A percentile compares a stretch with the other conserved stretches of the same genome.
These are phyloP conservation scores for Macquaria ambigua DNA, from an alignment of 2,113 vertebrate genomes.

Conservation along the genomic window DNA sequence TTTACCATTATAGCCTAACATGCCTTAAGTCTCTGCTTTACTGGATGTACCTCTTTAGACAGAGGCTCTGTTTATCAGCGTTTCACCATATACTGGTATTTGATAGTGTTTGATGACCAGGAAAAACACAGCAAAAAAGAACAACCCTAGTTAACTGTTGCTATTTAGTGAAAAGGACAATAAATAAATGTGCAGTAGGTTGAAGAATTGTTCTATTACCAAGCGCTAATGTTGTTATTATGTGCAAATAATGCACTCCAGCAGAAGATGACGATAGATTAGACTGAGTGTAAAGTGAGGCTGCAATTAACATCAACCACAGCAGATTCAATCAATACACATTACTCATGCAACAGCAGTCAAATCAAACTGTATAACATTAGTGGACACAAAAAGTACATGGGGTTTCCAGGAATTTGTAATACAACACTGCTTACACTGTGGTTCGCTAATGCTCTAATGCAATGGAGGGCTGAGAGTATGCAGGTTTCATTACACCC, in stretches of 20 bases:
- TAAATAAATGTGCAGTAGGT: neutral
- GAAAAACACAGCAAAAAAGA: neutral
- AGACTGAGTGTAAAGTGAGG: slow-evolving; percentile 7
- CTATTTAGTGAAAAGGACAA: neutral
- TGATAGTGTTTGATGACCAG: neutral
- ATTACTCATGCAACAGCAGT: slow-evolving; percentile 12
- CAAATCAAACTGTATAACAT: slow-evolving; percentile 40
- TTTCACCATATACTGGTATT: slow-evolving; percentile 5
- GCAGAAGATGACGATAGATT: neutral
- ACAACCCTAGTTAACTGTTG: neutral
- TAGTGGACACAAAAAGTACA: slow-evolving; percentile 1
- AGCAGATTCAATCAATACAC: slow-evolving; percentile 24
- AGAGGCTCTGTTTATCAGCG: slow-evolving; percentile 3
- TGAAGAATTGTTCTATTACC: neutral
- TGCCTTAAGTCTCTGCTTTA: slow-evolving; percentile 16
- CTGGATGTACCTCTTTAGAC: slow-evolving; percentile 7
- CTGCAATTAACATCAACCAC: slow-evolving; percentile 17
- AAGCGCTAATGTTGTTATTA: neutral
- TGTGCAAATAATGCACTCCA: neutral
- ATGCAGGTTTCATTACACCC: slow-evolving; percentile 12
- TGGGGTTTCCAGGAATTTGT: slow-evolving; percentile 31
- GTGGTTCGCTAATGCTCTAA: neutral
- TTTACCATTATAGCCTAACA: slow-evolving; percentile 56
- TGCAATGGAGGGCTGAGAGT: neutral
- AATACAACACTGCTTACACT: neutral